Evolutionary conservation across 2,888 invertebrate genomes (phyloP), one percentile per base, ranked within the genome.

Genomic region (Parnassius glacialis): DNA sequence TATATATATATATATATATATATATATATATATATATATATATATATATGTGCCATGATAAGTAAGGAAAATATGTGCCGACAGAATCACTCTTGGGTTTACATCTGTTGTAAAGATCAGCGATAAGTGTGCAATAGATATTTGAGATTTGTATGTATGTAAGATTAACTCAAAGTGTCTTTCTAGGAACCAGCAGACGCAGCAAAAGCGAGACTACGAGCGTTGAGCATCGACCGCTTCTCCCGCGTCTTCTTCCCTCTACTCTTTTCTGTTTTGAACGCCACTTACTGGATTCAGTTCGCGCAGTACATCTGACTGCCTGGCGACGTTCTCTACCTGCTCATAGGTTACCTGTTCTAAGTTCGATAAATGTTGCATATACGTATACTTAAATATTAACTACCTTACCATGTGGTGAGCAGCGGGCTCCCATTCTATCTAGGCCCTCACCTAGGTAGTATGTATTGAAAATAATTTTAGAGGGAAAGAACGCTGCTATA

Each of bases 191-290:
- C 88, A 41, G 88, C 86, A 0, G 86, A 91, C 64, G 87, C 92
- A 0, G 90, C 85, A 0, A 81, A 78, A 63, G 88, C 90, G 0
- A 80, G 87, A 61, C 84, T 81, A 66, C 75, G 90, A 1, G 97
- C 97, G 34, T 92, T 97, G 72, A 96, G 94, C 86, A 97, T 97
- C 76, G 97, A 97, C 86, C 94, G 96, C 72, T 94, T 97, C 80
- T 97, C 97, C 1, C 92, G 97, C 73, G 95, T 97, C 71, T 96
- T 97, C 90, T 97, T 97, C 78, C 97, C 97, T 7, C 95, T 97
- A 71, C 95, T 97, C 11, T 97, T 97, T 90, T 94, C 97, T 63
- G 95, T 97, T 70, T 93, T 97, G 64, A 97, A 97, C 85, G 94
- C 97, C 74, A 95, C 95, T 52, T 97, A 97, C 83, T 97, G 97